These are phyloP conservation scores for Steinernema hermaphroditum DNA, from an alignment of 2,888 invertebrate species.

Conservation along the genomic window DNA sequence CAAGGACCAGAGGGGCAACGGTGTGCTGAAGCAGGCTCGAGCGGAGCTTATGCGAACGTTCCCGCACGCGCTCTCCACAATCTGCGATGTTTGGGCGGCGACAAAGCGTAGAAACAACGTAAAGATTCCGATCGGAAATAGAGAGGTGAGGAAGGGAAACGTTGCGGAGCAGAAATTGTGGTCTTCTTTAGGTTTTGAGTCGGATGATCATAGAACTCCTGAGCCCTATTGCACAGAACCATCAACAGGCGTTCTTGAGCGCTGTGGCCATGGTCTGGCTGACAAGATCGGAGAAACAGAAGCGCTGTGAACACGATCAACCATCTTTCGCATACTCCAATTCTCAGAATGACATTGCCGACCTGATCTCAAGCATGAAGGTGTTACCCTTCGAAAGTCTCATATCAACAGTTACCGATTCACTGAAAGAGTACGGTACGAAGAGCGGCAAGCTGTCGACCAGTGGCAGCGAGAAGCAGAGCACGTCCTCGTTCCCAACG, in stretches of 20 bases:
- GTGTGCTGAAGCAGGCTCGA: slow-evolving; percentile 70
- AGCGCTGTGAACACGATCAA: slow-evolving; percentile 44
- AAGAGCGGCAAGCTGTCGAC: slow-evolving; percentile 39
- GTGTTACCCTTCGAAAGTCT: slow-evolving; percentile 83
- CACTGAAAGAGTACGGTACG: slow-evolving; percentile 76
- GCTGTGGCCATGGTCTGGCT: slow-evolving; percentile 84
- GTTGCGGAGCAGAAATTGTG: background rate
- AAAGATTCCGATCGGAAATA: slow-evolving; percentile 53
- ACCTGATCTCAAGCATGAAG: slow-evolving; percentile 77
- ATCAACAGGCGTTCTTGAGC: slow-evolving; percentile 79
- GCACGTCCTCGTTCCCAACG: slow-evolving; percentile 68
- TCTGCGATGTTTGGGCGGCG: slow-evolving; percentile 79
- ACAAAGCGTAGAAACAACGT: slow-evolving; percentile 68
- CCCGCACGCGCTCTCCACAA: slow-evolving; percentile 80
- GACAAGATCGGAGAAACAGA: slow-evolving; percentile 68
- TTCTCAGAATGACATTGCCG: slow-evolving; percentile 76
- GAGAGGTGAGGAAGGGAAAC: slow-evolving; percentile 38
- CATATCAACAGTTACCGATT: slow-evolving; percentile 80
- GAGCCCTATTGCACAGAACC: slow-evolving; percentile 81
- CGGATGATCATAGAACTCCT: slow-evolving; percentile 81
- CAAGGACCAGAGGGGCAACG: slow-evolving; percentile 4
- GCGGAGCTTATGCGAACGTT: slow-evolving; percentile 79
- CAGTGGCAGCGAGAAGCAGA: slow-evolving; percentile 7
- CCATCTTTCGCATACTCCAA: slow-evolving; percentile 61
- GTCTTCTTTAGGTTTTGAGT: slow-evolving; percentile 73